phyloP scores from a whole-genome alignment of 1,140 invertebrate species.

The Hypothenemus hampei region DNA sequence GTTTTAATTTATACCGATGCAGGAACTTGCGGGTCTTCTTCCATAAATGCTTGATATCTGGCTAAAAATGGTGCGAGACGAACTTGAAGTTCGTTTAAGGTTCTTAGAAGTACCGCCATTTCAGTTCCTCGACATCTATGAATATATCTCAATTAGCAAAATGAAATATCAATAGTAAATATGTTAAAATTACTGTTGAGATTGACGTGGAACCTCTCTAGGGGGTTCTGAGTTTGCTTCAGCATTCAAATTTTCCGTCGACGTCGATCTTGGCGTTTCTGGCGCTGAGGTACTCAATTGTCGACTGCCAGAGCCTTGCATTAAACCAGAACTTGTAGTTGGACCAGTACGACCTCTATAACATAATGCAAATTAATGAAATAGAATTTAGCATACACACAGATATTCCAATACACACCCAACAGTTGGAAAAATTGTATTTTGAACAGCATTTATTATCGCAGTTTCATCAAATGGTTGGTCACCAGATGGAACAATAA shows the following conservation, averaged over 20 bases:
- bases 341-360: too few species aligned
- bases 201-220: not conserved
- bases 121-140: slow-evolving; percentile 46
- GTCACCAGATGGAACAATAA: slow-evolving; percentile 38
- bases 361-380: too few species aligned
- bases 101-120: slow-evolving; percentile 57
- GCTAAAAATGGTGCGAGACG: slow-evolving; percentile 59
- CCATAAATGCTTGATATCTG: slow-evolving; percentile 55
- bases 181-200: not conserved
- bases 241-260: slow-evolving; percentile 22
- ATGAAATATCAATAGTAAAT: not conserved
- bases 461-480: slow-evolving; percentile 34
- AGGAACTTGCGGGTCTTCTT: slow-evolving; percentile 54
- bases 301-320: slow-evolving; percentile 10
- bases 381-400: too few species aligned
- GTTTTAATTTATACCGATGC: slow-evolving; percentile 46
- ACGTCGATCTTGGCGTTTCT: slow-evolving; percentile 31
- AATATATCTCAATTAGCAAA: not conserved
- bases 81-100: slow-evolving; percentile 54
- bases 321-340: slow-evolving; percentile 1
- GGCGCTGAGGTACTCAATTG: slow-evolving; percentile 33
- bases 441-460: slow-evolving; percentile 37
- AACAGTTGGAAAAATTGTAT: slow-evolving; percentile 29
- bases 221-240: slow-evolving; percentile 10
- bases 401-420: slow-evolving; percentile 36